Evolutionary conservation across 2,888 invertebrate species (phyloP).

Genomic region (Melinaea marsaeus): DNA sequence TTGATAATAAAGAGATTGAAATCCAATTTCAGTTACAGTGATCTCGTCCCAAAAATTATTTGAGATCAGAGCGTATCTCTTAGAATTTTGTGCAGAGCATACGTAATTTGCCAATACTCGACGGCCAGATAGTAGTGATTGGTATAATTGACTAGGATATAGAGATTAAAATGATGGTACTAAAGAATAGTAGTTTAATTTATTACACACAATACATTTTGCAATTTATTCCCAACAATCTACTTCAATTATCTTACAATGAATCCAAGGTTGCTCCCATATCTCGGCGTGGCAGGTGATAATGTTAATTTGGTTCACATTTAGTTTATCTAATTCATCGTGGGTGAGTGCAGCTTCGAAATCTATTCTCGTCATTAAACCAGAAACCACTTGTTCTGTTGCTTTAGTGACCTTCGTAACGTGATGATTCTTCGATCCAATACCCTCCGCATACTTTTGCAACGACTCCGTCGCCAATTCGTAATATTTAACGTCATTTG

Average conservation of each 20-base stretch:
- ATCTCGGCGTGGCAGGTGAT: slow-evolving; percentile 8
- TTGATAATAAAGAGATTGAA: no score
- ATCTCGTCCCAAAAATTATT: no score
- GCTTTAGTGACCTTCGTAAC: slow-evolving; percentile 1
- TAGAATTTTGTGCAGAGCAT: no score
- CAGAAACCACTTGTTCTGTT: slow-evolving; percentile 12
- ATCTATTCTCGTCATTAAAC: slow-evolving; percentile 7
- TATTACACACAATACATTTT: neutral
- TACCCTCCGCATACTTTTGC: slow-evolving; percentile 1
- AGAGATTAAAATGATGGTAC: no score
- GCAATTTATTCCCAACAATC: neutral
- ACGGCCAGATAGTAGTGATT: no score
- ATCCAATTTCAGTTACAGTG: no score
- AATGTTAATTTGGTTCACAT: neutral
- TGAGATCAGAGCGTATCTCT: no score
- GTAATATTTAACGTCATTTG: neutral
- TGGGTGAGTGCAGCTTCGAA: neutral
- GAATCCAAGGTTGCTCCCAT: slow-evolving; percentile 4
- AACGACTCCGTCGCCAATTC: slow-evolving; percentile 11
- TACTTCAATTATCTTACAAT: slow-evolving; percentile 5
- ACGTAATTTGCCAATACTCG: no score
- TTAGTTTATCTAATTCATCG: neutral
- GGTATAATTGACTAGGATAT: no score
- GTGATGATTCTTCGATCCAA: neutral
- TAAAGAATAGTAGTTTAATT: no score